A percentile compares a stretch with the other conserved stretches of the same genome.
Evolutionary conservation across 2,113 vertebrate genomes (phyloP).

Genomic region (Polyodon spathula): DNA sequence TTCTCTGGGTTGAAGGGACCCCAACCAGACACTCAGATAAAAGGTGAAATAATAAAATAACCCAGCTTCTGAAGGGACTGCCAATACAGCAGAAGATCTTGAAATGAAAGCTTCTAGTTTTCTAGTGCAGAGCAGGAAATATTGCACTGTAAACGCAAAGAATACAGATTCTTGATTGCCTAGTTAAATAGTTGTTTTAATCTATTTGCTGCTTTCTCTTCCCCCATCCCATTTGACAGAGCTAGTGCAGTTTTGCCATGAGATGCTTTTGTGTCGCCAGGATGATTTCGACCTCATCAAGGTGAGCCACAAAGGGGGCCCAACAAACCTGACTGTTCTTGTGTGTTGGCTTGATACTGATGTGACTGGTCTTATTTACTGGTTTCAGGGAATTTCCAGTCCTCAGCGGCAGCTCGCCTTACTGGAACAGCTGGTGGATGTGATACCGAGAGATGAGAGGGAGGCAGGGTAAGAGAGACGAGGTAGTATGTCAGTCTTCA

Average conservation of each 20-base stretch:
- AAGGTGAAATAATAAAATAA: too few relatives aligned
- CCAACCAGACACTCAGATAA: too few relatives aligned
- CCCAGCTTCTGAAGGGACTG: too few relatives aligned
- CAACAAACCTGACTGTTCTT: background rate
- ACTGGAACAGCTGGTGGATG: conserved; percentile 49
- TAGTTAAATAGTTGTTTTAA: background rate
- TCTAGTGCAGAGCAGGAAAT: conserved; percentile 14
- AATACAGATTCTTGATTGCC: background rate
- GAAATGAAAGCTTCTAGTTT: too few relatives aligned
- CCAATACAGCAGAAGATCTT: too few relatives aligned
- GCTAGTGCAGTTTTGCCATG: conserved; percentile 56
- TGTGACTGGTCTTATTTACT: background rate
- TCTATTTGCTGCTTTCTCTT: background rate
- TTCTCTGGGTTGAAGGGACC: too few relatives aligned
- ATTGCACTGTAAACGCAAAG: background rate
- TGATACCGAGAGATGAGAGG: too few relatives aligned
- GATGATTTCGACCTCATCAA: conserved; percentile 61
- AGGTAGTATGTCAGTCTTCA: too few relatives aligned
- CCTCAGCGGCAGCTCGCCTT: conserved; percentile 57
- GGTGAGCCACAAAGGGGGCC: conserved; percentile 36
- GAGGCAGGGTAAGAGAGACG: too few relatives aligned
- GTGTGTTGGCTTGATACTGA: background rate
- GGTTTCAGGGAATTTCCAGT: conserved; percentile 49
- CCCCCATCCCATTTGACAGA: conserved; percentile 38
- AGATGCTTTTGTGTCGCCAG: conserved; percentile 61